These are phyloP conservation scores for Brachypteracias leptosomus DNA, from an alignment of 2,113 vertebrate genomes.

Conservation along the genomic window DNA sequence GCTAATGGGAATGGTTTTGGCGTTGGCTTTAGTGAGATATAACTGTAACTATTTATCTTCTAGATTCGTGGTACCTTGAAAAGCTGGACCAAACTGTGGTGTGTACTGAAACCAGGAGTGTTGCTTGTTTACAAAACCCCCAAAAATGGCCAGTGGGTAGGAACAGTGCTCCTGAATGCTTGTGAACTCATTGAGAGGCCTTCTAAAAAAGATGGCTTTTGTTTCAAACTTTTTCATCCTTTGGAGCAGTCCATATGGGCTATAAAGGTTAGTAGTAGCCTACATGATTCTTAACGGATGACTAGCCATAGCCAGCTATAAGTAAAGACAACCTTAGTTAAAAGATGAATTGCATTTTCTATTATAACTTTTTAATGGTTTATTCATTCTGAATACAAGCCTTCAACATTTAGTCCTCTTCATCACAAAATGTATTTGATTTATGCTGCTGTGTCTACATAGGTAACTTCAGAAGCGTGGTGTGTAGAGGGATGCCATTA, in stretches of 20 bases:
- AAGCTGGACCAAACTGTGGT: conserved; percentile 99
- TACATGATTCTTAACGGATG: background rate
- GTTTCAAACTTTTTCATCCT: conserved; percentile 98
- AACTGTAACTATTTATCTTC: background rate
- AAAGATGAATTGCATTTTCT: background rate
- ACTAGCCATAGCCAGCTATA: background rate
- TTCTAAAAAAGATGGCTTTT: conserved; percentile 98
- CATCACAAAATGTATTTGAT: background rate
- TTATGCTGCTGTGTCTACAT: background rate
- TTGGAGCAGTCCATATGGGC: conserved; percentile 99
- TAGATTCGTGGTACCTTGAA: conserved; percentile 97
- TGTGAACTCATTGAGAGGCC: conserved; percentile 98
- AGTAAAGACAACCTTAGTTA: background rate
- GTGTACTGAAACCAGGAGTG: conserved; percentile 96
- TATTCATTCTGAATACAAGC: background rate
- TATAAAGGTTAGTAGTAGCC: conserved; percentile 86
- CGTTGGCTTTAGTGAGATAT: background rate
- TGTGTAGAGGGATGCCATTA: background rate
- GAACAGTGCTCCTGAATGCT: conserved; percentile 96
- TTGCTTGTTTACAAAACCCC: conserved; percentile 96
- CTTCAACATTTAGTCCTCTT: background rate
- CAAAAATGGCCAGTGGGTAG: conserved; percentile 98
- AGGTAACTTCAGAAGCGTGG: background rate
- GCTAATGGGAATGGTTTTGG: background rate
- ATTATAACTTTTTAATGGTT: background rate